A percentile compares a stretch with the other conserved stretches of the same genome.
Conservation (phyloP, 2,113 vertebrate genomes). For the Maccullochella peelii region DNA sequence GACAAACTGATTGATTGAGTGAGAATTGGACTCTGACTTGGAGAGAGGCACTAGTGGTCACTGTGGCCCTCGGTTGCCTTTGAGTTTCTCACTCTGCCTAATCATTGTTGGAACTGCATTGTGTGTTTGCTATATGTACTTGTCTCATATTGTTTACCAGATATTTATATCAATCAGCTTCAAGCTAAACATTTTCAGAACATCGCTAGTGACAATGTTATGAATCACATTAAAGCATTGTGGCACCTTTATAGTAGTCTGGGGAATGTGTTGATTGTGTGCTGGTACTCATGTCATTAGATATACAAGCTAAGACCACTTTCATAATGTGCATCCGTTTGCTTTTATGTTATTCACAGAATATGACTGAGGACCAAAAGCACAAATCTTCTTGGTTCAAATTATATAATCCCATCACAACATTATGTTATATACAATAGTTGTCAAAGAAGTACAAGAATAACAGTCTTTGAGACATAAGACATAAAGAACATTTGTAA, state of each 20-base stretch:
- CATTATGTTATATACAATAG: constrained; percentile 7
- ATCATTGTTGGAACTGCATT: constrained; percentile 72
- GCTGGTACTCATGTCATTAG: constrained; percentile 49
- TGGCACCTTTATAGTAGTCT: constrained; percentile 77
- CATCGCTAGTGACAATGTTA: constrained; percentile 75
- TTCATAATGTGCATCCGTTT: constrained; percentile 48
- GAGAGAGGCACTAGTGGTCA: constrained; percentile 40
- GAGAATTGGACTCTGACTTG: constrained; percentile 64
- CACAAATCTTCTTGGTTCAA: constrained; percentile 53
- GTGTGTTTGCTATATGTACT: constrained; percentile 77
- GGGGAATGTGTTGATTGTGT: constrained; percentile 67
- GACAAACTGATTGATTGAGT: constrained; percentile 42
- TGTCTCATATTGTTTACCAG: constrained; percentile 79
- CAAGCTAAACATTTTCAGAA: constrained; percentile 69
- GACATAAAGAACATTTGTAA: background rate
- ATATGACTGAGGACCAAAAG: constrained; percentile 49
- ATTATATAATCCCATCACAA: background rate
- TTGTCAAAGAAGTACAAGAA: constrained; percentile 19
- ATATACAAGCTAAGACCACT: constrained; percentile 26
- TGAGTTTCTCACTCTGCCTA: constrained; percentile 66
- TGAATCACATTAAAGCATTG: constrained; percentile 79
- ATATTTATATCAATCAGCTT: constrained; percentile 80
- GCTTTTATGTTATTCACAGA: constrained; percentile 47
- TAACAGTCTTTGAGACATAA: background rate
- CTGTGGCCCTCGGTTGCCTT: constrained; percentile 58